Evolutionary conservation across 2,888 invertebrate species (phyloP).

Genomic region (Ferrisia virgata): DNA sequence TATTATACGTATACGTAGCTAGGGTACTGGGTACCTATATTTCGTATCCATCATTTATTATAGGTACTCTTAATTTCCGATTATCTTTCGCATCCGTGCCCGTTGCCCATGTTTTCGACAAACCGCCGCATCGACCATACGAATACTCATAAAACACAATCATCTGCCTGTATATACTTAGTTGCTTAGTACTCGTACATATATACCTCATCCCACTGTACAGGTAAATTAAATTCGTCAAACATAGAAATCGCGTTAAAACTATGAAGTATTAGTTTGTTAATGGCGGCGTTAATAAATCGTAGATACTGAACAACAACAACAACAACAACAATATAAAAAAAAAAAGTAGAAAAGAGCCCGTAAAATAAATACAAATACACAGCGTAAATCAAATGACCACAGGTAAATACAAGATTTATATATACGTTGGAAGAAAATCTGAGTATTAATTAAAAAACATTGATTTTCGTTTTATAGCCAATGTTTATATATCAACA

Average conservation of each 20-base stretch:
- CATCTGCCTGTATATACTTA: not conserved
- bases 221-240: slow-evolving; percentile 24
- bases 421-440: slow-evolving; percentile 27
- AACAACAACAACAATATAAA: not conserved
- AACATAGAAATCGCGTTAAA: slow-evolving; percentile 40
- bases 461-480: slow-evolving; percentile 37
- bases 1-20: not conserved
- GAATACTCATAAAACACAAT: slow-evolving; percentile 4
- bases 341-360: not conserved
- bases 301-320: too few species aligned
- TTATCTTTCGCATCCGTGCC: not conserved
- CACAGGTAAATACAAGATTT: slow-evolving; percentile 20
- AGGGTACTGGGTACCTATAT: not conserved
- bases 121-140: not conserved
- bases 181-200: not conserved
- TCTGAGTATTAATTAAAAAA: slow-evolving; percentile 41
- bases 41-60: not conserved
- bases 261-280: slow-evolving; percentile 41
- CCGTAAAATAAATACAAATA: slow-evolving; percentile 32
- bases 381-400: not conserved
- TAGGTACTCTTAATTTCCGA: slow-evolving; percentile 7
- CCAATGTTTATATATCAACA: slow-evolving; percentile 38
- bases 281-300: slow-evolving; percentile 38
- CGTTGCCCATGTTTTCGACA: not conserved
- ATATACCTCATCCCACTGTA: not conserved